These are phyloP conservation scores for Oncorhynchus clarkii DNA, from an alignment of 2,113 vertebrate species.

Conservation along the genomic window DNA sequence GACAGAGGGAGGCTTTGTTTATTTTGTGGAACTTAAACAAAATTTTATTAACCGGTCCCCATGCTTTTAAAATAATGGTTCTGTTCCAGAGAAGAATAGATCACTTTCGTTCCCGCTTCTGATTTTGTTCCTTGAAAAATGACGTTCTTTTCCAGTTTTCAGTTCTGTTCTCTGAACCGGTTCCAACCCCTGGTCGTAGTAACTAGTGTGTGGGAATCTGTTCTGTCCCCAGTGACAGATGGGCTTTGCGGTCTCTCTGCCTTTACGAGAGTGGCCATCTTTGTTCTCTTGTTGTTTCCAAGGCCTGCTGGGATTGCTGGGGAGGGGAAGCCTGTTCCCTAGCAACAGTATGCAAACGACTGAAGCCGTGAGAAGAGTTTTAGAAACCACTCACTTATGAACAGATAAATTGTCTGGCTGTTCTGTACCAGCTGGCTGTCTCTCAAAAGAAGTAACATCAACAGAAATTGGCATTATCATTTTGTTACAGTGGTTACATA, in stretches of 20 bases:
- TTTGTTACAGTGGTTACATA: neutral
- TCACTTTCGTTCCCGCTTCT: no score
- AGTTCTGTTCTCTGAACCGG: no score
- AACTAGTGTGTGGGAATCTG: conserved; percentile 33
- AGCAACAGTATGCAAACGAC: conserved; percentile 69
- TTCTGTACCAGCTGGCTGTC: conserved; percentile 5
- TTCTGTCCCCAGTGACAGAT: conserved; percentile 48
- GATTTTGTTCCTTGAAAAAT: no score
- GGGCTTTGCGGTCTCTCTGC: conserved; percentile 54
- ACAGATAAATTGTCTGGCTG: conserved; percentile 27
- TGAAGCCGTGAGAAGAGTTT: conserved; percentile 49
- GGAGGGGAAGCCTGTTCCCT: conserved; percentile 69
- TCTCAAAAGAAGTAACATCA: neutral
- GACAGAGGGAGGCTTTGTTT: no score
- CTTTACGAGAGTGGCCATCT: conserved; percentile 63
- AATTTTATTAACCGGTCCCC: no score
- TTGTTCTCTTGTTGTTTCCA: conserved; percentile 61
- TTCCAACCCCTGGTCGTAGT: neutral
- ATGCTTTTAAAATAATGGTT: neutral
- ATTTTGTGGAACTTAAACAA: no score
- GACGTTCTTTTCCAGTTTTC: no score
- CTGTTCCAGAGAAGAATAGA: no score
- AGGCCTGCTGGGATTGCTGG: conserved; percentile 63
- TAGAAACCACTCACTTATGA: conserved; percentile 35
- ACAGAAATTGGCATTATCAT: neutral